phyloP scores from a whole-genome alignment of 2,888 invertebrate genomes.

The Sarcophaga rosellei region DNA sequence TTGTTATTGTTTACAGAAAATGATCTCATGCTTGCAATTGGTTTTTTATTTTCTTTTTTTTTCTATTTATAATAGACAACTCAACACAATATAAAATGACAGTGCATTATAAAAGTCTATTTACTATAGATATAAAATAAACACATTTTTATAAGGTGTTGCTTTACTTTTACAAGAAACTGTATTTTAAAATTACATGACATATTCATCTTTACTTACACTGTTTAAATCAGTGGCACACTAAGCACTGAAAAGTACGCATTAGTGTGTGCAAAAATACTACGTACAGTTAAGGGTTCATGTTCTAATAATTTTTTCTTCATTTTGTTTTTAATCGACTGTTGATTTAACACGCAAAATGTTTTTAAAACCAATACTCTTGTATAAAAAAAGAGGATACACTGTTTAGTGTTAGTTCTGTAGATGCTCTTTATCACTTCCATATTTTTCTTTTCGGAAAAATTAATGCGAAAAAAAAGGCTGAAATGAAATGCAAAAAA shows the following conservation, averaged over 20 bases:
- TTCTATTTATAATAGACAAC: neutral
- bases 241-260: neutral
- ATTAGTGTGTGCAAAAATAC: neutral
- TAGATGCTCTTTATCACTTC: conserved; percentile 28
- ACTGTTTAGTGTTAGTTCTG: conserved; percentile 57
- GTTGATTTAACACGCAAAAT: neutral
- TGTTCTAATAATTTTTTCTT: neutral
- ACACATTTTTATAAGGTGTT: neutral
- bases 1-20: conserved; percentile 35
- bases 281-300: neutral
- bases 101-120: conserved; percentile 23
- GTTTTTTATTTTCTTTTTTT: conserved; percentile 1
- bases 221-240: neutral
- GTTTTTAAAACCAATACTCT: neutral
- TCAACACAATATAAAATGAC: neutral
- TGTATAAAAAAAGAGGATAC: conserved; percentile 16
- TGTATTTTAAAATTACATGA: conserved; percentile 4
- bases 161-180: conserved; percentile 2
- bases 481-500: conserved; percentile 56
- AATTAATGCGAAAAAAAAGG: conserved; percentile 26
- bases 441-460: conserved; percentile 29
- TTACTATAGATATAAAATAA: neutral
- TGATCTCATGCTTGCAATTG: conserved; percentile 60
- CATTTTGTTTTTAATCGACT: neutral
- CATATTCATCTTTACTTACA: conserved; percentile 33